Conservation (phyloP, 30 jellyfish, hydroid and myxozoan genomes). For the Rhopilema esculentum region DNA sequence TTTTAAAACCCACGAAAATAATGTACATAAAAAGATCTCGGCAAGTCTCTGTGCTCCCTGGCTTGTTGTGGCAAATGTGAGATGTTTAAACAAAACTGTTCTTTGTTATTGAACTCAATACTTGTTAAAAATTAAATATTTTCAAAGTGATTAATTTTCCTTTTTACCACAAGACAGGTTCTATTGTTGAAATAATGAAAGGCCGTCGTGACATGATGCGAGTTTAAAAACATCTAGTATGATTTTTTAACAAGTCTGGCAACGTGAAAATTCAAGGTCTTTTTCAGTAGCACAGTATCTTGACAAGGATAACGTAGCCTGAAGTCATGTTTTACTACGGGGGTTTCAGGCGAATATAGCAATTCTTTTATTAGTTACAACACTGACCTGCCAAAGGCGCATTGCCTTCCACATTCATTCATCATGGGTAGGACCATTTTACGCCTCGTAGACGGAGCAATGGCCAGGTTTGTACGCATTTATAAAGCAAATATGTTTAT, state of each 20-base stretch:
- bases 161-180: neutral
- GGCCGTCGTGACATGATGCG: neutral
- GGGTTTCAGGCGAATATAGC: too few species aligned
- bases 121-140: neutral
- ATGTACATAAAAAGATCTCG: neutral
- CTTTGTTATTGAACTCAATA: neutral
- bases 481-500: too few species aligned
- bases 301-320: too few species aligned
- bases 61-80: neutral
- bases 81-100: neutral
- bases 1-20: neutral
- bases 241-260: too few species aligned
- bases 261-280: too few species aligned
- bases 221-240: neutral
- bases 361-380: too few species aligned
- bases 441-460: neutral
- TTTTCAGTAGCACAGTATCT: too few species aligned
- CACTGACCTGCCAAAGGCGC: too few species aligned
- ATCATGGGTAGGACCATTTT: too few species aligned
- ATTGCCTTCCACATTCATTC: too few species aligned
- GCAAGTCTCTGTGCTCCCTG: neutral
- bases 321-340: too few species aligned
- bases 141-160: neutral
- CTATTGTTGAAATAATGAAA: neutral
- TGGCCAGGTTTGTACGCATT: neutral